These are phyloP conservation scores for Cisticola juncidis DNA, from an alignment of 2,113 vertebrate genomes.

Conservation along the genomic window DNA sequence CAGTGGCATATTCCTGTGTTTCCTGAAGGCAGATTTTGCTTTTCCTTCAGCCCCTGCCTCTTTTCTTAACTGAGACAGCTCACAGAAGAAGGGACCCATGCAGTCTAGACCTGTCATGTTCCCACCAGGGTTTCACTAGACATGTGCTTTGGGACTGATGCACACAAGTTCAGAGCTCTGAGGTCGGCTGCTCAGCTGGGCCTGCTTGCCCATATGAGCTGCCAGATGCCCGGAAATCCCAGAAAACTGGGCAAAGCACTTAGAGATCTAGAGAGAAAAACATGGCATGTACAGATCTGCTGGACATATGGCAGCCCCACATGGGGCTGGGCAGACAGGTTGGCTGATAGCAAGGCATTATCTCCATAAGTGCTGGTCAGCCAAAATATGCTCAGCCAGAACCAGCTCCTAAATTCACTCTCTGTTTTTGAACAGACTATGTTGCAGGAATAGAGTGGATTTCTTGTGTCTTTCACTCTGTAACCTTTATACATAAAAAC, in stretches of 20 bases:
- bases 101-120: background rate
- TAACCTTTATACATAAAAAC: background rate
- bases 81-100: background rate
- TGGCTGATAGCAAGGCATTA: background rate
- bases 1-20: background rate
- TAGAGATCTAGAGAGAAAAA: background rate
- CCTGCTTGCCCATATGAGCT: background rate
- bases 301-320: background rate
- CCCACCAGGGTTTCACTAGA: background rate
- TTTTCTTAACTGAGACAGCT: background rate
- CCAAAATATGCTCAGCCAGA: background rate
- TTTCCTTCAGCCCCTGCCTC: background rate
- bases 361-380: background rate
- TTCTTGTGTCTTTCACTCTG: background rate
- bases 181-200: background rate
- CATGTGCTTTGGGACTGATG: background rate
- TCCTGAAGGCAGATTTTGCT: background rate
- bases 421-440: background rate
- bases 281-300: background rate
- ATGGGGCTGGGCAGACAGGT: background rate
- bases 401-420: background rate
- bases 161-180: fast-evolving
- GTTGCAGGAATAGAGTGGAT: background rate
- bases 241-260: background rate
- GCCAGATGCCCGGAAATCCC: constrained; percentile 6